phyloP scores from a whole-genome alignment of 2,113 vertebrate genomes.

The Tursiops truncatus region DNA sequence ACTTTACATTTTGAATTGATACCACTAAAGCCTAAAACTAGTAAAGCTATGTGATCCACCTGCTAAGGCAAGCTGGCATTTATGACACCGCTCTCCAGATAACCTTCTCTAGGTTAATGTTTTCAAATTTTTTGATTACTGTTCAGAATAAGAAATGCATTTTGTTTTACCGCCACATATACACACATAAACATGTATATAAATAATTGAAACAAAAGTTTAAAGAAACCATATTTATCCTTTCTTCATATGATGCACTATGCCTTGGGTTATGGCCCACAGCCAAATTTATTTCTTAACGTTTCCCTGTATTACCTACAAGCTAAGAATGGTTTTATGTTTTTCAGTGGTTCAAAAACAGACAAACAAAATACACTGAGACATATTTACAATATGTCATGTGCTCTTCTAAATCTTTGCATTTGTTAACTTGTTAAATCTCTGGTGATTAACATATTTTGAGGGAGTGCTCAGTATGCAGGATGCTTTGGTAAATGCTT shows the following conservation, averaged over 20 bases:
- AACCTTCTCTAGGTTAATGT: background rate
- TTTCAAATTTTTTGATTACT: background rate
- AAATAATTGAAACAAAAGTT: background rate
- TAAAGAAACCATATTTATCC: background rate
- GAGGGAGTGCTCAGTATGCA: background rate
- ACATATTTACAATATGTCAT: background rate
- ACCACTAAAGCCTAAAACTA: conserved; percentile 25
- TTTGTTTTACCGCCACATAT: background rate
- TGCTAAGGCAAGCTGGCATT: conserved; percentile 10
- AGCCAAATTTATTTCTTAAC: background rate
- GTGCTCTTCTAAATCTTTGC: background rate
- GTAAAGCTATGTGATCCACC: conserved; percentile 1
- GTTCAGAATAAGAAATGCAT: background rate
- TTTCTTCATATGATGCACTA: background rate
- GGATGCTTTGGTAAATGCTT: background rate
- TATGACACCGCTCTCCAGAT: background rate
- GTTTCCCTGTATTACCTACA: background rate
- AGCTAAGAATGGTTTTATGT: background rate
- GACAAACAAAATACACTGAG: background rate
- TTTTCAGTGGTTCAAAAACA: conserved; percentile 41
- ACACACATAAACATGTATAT: background rate
- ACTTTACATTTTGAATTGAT: conserved; percentile 10
- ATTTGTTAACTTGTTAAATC: background rate
- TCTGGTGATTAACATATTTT: background rate
- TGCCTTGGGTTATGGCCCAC: background rate